Evolutionary conservation across 2,888 invertebrate species (phyloP), one percentile per base, ranked within the genome.

Genomic region (Drosophila borealis): DNA sequence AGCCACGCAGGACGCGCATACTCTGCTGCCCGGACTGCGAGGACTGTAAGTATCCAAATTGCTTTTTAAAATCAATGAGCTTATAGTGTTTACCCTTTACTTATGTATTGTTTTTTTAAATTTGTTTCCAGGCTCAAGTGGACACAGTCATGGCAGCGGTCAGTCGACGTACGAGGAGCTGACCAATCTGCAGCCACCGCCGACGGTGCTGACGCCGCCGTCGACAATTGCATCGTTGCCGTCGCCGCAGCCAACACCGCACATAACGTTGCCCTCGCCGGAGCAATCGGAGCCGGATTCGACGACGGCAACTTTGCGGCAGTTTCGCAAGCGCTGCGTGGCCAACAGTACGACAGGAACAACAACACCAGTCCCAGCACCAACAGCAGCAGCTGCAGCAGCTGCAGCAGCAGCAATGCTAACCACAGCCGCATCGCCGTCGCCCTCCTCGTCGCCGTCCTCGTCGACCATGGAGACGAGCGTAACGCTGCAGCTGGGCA

Each of bases 221-320:
- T 61, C 89, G 8, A 88, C 88, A 5, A 70, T 83, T 14, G 83
- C 78, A 9, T 83, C 83, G 29, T 10, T 73, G 46, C 78, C 83
- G 1, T 82, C 82, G n/a, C 83, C 88, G 4, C 86, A 81, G 29
- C 79, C 78, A 34, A 13, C 66, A 39, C 61, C 56, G 61, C 82
- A 89, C 39, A 73, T 88, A 49, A 90, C 89, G 8, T 39, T 91
- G 67, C 90, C 90, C 0, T 90, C 89, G 50, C 90, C 90, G n/a
- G 90, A 90, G 64, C 91, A 91, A 80, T 90, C 91, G 13, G 91
- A 91, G 68, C 91, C 91, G 51, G 91, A 91, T 49, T 91, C 91
- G 19, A 90, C 91, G 21, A 91, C 90, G 6, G 75, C 75, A 8
- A 90, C 90, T 11, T 59, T 91, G 65, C 85, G 91, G 6, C 90